Base-by-base conservation (phyloP, 2,113 vertebrate species). In the Phodopus roborovskii region DNA sequence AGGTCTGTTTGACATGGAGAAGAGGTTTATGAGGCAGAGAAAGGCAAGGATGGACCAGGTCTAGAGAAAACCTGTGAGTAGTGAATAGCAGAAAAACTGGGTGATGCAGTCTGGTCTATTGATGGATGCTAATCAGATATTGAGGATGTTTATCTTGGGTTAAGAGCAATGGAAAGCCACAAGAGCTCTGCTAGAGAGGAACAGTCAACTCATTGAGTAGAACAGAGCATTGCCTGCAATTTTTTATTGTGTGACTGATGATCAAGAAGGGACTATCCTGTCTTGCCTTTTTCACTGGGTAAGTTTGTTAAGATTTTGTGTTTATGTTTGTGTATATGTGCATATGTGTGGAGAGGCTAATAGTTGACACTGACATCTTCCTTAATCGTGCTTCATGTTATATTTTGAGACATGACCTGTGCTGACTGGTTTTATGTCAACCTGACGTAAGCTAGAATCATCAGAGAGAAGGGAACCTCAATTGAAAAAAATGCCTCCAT, bases 61-160 rank as follows among this genome's bases (percentile, higher is more conserved):
- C 3, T 62, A 66, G 50, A 48, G 50, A 82, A 36, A 74, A 53
- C 88, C 70, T n/a, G 58, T 19, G 73, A 85, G 88, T 60, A 94
- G 56, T 10, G 5, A 73, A 79, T 88, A 95, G 33, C 7, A 48
- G 81, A 66, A 85, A 90, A 73, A 86, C 92, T 92, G 95, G 91
- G 88, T 58, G 22, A 95, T 94, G 82, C 5, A 8, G 62, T 94
- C 93, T 93, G 33, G 42, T 45, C 17, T 92, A 86, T 62, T 91
- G 95, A 87, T 87, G 83, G 73, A 92, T 39, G 36, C n/a, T 60
- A 77, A 94, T 79, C 56, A 89, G 56, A 91, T 95, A 88, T 97
- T 88, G 77, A 94, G 90, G 94, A 60, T 96, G 71, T 93, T 97
- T 96, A 56, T 83, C 91, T 83, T 92, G 92, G 77, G 50, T 87